Evolutionary conservation across 2,888 invertebrate species (phyloP), one percentile per base, ranked within the genome.

Genomic region (Cyclophora albipunctata): DNA sequence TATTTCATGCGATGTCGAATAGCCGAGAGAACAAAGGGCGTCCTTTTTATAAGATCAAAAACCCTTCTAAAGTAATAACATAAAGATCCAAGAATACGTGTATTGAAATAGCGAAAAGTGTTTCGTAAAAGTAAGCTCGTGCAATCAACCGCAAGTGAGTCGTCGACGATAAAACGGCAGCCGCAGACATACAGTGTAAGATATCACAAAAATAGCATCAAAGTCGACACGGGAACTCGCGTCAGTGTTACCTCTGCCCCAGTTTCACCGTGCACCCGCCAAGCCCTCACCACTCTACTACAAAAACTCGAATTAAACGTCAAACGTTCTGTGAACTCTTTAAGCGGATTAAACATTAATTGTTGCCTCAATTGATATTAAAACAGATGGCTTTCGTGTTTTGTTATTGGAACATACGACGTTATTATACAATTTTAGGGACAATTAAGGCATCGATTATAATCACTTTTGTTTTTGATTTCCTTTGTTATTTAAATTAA

Each of bases 201-300:
- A 66, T 70, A 71, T 78, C 74, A 78, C 78, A 72, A 78, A 83
- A 84, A 84, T 86, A 84, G 78, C 79, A 78, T 79, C 78, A 76
- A 79, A 77, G 75, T 67, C 71, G 70, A 71, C 73, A 68, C 68
- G 70, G 71, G 67, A 71, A 67, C 63, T 68, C 58, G 60, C 66
- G 62, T 63, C 67, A 64, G 71, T 68, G 76, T 70, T 77, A 74
- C 74, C 73, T 78, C 69, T 81, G 81, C 66, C 84, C 82, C 80
- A 84, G 71, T 79, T 84, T 73, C 65, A 57, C 69, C 60, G 53
- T 61, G 75, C 67, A 63, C 68, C 63, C 4, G 64, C 66, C 69
- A 45, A 66, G 62, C 67, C 70, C 71, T 63, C 60, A 56, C 58
- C 55, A 59, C 60, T 67, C 70, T 67, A 66, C 52, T 45, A 7